Evolutionary conservation across 1,140 invertebrate species (phyloP).

Genomic region (Sycobia sp.): DNA sequence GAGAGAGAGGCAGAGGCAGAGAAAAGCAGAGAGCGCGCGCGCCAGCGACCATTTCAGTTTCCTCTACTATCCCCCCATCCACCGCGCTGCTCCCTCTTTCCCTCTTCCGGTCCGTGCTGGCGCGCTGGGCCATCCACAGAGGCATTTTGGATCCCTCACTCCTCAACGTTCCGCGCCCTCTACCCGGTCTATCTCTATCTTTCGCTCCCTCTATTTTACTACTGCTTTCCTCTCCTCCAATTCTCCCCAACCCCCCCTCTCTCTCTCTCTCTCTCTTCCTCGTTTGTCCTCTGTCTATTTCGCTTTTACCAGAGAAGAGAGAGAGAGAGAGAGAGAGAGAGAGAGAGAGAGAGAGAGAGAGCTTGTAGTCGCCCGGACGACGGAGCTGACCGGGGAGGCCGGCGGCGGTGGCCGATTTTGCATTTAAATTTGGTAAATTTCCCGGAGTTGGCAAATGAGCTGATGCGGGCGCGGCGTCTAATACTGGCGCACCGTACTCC

Average conservation of each 20-base stretch:
- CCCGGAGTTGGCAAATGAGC: constrained; percentile 60
- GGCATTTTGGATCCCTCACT: constrained; percentile 31
- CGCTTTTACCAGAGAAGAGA: constrained; percentile 20
- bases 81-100: constrained; percentile 26
- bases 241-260: constrained; percentile 28
- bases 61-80: constrained; percentile 49
- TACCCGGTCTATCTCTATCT: no score
- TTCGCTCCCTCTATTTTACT: no score
- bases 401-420: constrained; percentile 52
- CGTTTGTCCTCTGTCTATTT: constrained; percentile 26
- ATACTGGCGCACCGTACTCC: constrained; percentile 40
- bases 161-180: no score
- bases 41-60: constrained; percentile 53
- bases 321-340: constrained; percentile 2
- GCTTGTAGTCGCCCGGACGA: constrained; percentile 32
- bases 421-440: constrained; percentile 61
- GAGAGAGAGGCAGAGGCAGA: not conserved
- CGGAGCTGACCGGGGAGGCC: constrained; percentile 33
- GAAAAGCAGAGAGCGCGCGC: not conserved
- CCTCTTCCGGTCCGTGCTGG: constrained; percentile 27
- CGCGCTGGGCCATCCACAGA: constrained; percentile 23
- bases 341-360: constrained; percentile 10
- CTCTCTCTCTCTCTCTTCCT: constrained; percentile 23
- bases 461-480: constrained; percentile 52
- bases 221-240: constrained; percentile 49